These are phyloP conservation scores for Sphenodon punctatus DNA, from an alignment of 2,797 vertebrate genomes.

Conservation along the genomic window DNA sequence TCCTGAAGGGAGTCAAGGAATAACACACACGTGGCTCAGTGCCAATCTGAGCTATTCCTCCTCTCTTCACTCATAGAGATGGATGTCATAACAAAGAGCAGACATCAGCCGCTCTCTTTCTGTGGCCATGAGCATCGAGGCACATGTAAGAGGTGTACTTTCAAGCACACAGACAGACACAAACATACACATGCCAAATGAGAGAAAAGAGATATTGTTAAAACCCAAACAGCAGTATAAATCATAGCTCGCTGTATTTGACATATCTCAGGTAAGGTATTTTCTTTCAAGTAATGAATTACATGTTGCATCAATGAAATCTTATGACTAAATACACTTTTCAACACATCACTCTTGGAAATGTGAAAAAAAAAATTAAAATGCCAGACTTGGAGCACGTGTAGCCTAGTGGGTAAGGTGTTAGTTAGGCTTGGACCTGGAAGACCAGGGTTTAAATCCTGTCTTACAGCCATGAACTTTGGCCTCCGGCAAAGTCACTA, in stretches of 20 bases:
- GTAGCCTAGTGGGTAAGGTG: too few relatives aligned
- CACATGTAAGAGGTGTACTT: not conserved
- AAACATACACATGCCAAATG: not conserved
- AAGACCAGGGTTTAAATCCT: too few relatives aligned
- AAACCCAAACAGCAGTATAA: not conserved
- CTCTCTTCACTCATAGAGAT: not conserved
- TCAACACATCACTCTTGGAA: not conserved
- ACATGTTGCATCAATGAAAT: not conserved
- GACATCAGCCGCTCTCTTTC: not conserved
- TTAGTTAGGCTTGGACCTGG: too few relatives aligned
- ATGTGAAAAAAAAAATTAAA: too few relatives aligned
- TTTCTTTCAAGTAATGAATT: not conserved
- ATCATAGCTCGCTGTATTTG: not conserved
- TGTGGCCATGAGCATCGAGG: not conserved
- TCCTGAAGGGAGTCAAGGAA: slow-evolving; percentile 1
- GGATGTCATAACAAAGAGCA: not conserved
- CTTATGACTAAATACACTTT: not conserved
- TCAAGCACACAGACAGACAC: not conserved
- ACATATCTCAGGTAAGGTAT: not conserved
- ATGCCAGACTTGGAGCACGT: too few relatives aligned
- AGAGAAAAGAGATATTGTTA: not conserved
- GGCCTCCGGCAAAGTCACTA: too few relatives aligned
- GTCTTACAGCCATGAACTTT: too few relatives aligned
- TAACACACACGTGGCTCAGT: not conserved
- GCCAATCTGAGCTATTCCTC: not conserved